Percentiles rank a stretch among this genome's conserved stretches.
Conservation (phyloP, 2,888 invertebrate genomes). For the Trichacis sp. region DNA sequence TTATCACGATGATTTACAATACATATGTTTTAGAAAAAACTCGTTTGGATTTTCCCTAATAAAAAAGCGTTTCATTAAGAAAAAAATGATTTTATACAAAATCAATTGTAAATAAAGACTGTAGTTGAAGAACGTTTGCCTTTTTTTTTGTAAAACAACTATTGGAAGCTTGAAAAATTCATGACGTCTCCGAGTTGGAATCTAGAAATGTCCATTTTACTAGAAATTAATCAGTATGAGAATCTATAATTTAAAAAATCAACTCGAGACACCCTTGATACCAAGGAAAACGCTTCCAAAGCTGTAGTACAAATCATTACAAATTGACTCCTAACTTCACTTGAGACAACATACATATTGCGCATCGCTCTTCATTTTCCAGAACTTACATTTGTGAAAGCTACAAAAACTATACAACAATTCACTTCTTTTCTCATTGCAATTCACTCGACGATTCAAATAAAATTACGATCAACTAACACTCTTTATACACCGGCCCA, state of each 20-base stretch:
- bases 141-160: conserved; percentile 40
- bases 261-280: conserved; percentile 7
- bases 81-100: conserved; percentile 37
- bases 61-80: conserved; percentile 44
- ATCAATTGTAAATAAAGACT: conserved; percentile 40
- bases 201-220: too few species aligned
- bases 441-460: conserved; percentile 56
- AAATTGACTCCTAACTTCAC: conserved; percentile 23
- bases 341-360: conserved; percentile 45
- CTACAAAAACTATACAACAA: conserved; percentile 51
- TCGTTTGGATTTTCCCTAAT: conserved; percentile 35
- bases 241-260: not conserved
- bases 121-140: conserved; percentile 36
- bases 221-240: too few species aligned
- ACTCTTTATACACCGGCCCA: conserved; percentile 46
- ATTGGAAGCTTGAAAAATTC: conserved; percentile 34
- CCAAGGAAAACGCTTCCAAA: conserved; percentile 14
- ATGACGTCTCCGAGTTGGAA: too few species aligned
- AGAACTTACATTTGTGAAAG: conserved; percentile 40
- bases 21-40: conserved; percentile 43
- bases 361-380: conserved; percentile 32
- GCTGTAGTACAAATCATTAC: conserved; percentile 24
- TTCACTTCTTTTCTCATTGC: conserved; percentile 45
- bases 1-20: conserved; percentile 58
- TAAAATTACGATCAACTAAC: conserved; percentile 63